phyloP scores from a whole-genome alignment of 2,888 invertebrate species.

The Ectemnius cavifrons region DNA sequence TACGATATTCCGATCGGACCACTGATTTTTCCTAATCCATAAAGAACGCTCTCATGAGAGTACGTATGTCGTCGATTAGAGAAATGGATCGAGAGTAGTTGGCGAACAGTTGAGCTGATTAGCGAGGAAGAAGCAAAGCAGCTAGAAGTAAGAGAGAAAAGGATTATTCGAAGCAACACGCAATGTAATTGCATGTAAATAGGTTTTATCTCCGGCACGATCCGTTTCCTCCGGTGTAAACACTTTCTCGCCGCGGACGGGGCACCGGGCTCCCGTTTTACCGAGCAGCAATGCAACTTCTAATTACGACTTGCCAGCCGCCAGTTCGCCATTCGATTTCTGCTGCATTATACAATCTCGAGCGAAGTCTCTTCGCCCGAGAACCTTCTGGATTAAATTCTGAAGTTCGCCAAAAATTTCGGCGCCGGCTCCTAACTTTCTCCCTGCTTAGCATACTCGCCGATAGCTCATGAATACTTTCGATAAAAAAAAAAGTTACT shows the following conservation, averaged over 20 bases:
- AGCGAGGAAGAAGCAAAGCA: too few relatives aligned
- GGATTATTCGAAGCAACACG: constrained; percentile 60
- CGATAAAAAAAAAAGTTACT: not conserved
- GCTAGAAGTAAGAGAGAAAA: constrained; percentile 16
- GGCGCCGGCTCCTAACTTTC: constrained; percentile 35
- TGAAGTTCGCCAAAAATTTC: constrained; percentile 43
- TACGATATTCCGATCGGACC: too few relatives aligned
- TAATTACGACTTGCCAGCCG: constrained; percentile 52
- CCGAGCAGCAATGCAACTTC: constrained; percentile 52
- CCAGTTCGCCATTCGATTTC: constrained; percentile 56
- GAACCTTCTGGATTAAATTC: constrained; percentile 10
- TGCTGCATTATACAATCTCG: constrained; percentile 54
- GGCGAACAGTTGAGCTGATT: too few relatives aligned
- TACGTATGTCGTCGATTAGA: constrained; percentile 10
- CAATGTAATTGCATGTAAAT: constrained; percentile 73
- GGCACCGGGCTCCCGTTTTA: constrained; percentile 51
- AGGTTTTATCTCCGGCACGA: constrained; percentile 69
- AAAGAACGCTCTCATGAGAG: too few relatives aligned
- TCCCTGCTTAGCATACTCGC: constrained; percentile 36
- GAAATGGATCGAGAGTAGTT: not conserved
- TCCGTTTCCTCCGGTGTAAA: constrained; percentile 70
- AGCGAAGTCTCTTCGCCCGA: not conserved
- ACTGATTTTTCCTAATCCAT: too few relatives aligned
- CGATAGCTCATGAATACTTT: not conserved
- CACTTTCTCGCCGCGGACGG: constrained; percentile 68